phyloP scores from a whole-genome alignment of 2,888 invertebrate genomes.

The Balanococcus diminutus region DNA sequence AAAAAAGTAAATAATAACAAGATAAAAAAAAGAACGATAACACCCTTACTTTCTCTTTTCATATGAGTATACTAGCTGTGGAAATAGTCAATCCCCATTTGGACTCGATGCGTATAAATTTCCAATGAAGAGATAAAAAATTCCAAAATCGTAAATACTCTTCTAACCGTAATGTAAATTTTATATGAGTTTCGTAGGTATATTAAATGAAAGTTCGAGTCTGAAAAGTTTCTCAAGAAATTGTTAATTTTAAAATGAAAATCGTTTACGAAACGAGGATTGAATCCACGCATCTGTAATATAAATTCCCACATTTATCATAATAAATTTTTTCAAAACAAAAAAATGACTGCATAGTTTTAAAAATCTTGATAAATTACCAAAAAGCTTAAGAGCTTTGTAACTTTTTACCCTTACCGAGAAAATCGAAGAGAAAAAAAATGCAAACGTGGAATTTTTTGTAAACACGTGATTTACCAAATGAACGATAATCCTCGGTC shows the following conservation, averaged over 20 bases:
- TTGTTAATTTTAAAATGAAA: not conserved
- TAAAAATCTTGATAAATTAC: not conserved
- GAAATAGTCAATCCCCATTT: too few species aligned
- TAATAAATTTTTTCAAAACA: not conserved
- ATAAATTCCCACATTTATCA: not conserved
- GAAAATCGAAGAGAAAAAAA: not conserved
- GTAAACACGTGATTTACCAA: not conserved
- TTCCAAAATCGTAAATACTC: not conserved
- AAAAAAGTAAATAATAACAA: too few species aligned
- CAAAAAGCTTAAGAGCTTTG: not conserved
- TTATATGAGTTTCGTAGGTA: not conserved
- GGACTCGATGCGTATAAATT: not conserved
- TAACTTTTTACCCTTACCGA: not conserved
- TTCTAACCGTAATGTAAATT: not conserved
- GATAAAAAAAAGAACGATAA: too few species aligned
- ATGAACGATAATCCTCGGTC: not conserved
- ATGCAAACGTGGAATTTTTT: not conserved
- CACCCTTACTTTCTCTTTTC: too few species aligned
- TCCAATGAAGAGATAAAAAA: too few species aligned
- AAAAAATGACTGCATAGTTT: conserved; percentile 1
- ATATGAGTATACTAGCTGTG: too few species aligned
- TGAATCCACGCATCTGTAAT: not conserved
- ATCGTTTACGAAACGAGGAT: not conserved
- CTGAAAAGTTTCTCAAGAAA: not conserved
- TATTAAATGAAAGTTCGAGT: not conserved